Evolutionary conservation across 2,797 vertebrate genomes (phyloP), one percentile per base, ranked within the genome.

Genomic region (Anguilla obscura): DNA sequence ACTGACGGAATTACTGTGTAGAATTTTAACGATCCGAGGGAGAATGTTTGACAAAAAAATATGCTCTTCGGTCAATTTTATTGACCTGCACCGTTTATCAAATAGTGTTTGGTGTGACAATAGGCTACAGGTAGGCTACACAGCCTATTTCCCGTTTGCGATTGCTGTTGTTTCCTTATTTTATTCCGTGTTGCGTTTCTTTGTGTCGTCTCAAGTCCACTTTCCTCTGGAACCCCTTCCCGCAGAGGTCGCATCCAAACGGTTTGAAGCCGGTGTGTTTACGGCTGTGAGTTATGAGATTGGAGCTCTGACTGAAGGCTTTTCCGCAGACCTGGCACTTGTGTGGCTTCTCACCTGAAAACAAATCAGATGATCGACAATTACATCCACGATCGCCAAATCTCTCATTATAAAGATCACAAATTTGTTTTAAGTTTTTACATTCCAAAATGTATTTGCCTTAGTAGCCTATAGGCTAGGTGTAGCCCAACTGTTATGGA

Each of bases 261-360:
- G 99, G 99, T 92, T 99, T 99, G 95, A 98, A 99, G 9, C 99
- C 99, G 0, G 98, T 99, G 94, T 99, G 99, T 90, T 99, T 99
- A 88, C 99, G 95, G 92, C 98, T 99, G 95, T 99, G 99, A 0
- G 98, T 99, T 94, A 99, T 99, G 90, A 99, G 97, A 94, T 99
- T 99, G 92, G 99, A 99, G 94, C 99, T 99, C 96, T 99, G 98
- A 90, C 98, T 99, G 96, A 99, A 99, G 0, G 99, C 98, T 92
- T 99, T 99, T 36, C 98, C 98, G 36, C 99, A 99, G 92, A 99
- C 98, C 95, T 99, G 98, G 91, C 99, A 99, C 93, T 99, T 99
- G 94, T 99, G 98, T 76, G 99, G 99, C 91, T 99, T 99, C 93
- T 99, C 99, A 90, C 99, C 99, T 99, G 94, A 60, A 88, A 54